Evolutionary conservation across 2,797 vertebrate species (phyloP).

Genomic region (Notolepis coatsorum): DNA sequence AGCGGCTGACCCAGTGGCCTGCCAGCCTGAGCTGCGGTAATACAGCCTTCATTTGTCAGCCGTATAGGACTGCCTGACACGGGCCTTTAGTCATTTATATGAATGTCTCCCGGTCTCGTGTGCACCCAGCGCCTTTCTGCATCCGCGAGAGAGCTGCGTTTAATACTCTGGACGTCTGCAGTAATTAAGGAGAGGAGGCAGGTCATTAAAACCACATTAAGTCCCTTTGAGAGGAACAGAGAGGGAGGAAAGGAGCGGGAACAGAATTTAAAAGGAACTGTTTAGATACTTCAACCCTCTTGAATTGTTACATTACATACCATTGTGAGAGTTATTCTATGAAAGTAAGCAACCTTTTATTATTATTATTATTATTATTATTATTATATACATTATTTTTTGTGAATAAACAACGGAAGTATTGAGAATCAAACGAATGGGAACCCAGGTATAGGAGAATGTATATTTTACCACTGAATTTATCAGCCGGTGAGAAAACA

Average conservation of each 20-base stretch:
- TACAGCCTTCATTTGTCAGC: constrained; percentile 61
- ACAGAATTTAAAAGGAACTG: neutral
- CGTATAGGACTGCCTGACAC: constrained; percentile 48
- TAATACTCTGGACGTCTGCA: constrained; percentile 34
- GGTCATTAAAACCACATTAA: constrained; percentile 18
- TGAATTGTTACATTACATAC: neutral
- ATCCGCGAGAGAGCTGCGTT: constrained; percentile 24
- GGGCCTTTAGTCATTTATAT: constrained; percentile 63
- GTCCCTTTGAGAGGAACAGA: neutral
- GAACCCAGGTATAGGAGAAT: no score
- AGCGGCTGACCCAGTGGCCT: constrained; percentile 57
- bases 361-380: no score
- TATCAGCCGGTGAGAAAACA: neutral
- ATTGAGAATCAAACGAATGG: no score
- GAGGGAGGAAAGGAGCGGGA: neutral
- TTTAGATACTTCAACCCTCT: neutral
- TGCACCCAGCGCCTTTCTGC: constrained; percentile 24
- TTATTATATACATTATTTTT: no score
- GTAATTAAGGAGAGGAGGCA: constrained; percentile 23
- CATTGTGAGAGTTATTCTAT: no score
- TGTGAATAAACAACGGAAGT: no score
- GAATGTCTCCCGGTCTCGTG: constrained; percentile 26
- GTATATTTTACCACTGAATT: no score
- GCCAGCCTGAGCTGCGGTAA: constrained; percentile 43
- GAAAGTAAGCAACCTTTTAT: no score